phyloP scores from a whole-genome alignment of 1,140 invertebrate species.

The Monomorium pharaonis region DNA sequence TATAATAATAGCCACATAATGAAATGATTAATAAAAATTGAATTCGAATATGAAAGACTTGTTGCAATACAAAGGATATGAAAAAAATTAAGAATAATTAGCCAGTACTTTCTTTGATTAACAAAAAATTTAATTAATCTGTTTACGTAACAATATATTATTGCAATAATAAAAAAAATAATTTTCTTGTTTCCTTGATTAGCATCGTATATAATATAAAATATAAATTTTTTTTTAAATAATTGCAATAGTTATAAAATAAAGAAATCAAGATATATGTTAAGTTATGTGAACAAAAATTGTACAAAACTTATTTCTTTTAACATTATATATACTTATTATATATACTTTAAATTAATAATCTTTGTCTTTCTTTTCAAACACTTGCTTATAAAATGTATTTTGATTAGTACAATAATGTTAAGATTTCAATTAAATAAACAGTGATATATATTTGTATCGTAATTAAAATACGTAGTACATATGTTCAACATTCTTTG shows the following conservation, averaged over 20 bases:
- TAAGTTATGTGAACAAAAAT: neutral
- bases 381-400: neutral
- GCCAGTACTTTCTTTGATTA: neutral
- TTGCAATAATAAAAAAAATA: neutral
- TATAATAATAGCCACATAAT: no score
- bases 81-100: neutral
- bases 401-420: neutral
- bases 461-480: neutral
- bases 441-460: neutral
- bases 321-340: neutral
- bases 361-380: neutral
- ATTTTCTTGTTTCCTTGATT: neutral
- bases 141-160: neutral
- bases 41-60: slow-evolving; percentile 23
- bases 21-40: neutral
- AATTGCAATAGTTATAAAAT: neutral
- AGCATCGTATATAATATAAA: neutral
- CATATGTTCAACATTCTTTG: slow-evolving; percentile 23
- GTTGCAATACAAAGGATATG: slow-evolving; percentile 33
- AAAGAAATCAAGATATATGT: neutral
- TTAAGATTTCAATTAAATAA: neutral
- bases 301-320: neutral
- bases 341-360: neutral
- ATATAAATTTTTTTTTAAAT: neutral
- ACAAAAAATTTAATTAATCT: neutral